Evolutionary conservation across 2,888 invertebrate genomes (phyloP), one percentile per base, ranked within the genome.

Genomic region (Microdon myrmicae): DNA sequence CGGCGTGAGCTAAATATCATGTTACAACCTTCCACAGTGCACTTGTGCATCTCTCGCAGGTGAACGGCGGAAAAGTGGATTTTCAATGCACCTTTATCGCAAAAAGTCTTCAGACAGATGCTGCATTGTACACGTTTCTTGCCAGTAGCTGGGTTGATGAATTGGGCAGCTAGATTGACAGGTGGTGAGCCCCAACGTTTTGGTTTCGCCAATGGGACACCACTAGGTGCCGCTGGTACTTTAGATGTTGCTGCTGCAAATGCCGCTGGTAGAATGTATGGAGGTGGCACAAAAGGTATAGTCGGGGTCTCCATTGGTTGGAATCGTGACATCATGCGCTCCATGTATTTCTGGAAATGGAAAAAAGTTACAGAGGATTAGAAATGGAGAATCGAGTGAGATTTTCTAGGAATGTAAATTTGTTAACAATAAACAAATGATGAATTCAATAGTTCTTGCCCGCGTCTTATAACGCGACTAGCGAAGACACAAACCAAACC

Each of bases 51-150:
- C 82, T 98, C 97, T 43, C 96, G 88, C 71, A 97, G 82, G 79
- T 98, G 98, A 64, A 98, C 97, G 12, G 98, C 98, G 56, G 95
- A 96, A 80, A 96, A 97, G 79, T 98, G 98, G 45, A 98, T 98
- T 83, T 98, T 98, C 45, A 98, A 83, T 29, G 98, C 97, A 67
- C 97, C 97, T 82, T 98, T 98, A 82, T 98, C 98, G 85, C 98
- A 98, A 82, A 98, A 98, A 55, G 96, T 96, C 81, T 98, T 98
- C 68, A 96, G 84, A 81, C 98, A 98, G 61, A 96, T 94, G 77
- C 94, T 94, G 82, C 98, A 98, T 83, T 96, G 93, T 61, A 97
- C 96, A 72, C 97, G 86, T 77, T 96, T 96, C 83, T 97, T 97
- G 29, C 94, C 94, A 22, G 94, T 93, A 6, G 91, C 89, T 16